These are phyloP conservation scores for Omphaloscelis lunosa DNA, from an alignment of 2,888 invertebrate species.

Conservation along the genomic window DNA sequence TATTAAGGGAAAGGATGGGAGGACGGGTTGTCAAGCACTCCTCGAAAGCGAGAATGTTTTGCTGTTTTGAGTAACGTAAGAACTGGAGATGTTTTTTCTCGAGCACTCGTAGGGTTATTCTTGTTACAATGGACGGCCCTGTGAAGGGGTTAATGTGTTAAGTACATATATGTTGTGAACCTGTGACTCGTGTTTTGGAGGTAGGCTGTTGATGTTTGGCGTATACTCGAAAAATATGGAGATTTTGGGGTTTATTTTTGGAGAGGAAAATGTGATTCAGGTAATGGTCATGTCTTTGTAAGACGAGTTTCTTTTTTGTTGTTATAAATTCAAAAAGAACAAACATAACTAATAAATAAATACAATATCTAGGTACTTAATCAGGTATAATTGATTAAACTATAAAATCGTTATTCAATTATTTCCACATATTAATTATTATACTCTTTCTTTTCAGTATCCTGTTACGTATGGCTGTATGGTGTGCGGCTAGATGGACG, in stretches of 20 bases:
- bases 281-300: not conserved
- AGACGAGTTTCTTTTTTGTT: not conserved
- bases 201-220: conserved; percentile 9
- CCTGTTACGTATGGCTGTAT: too few species aligned
- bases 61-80: conserved; percentile 73
- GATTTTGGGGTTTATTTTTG: not conserved
- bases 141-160: conserved; percentile 21
- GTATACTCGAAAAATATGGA: conserved; percentile 5
- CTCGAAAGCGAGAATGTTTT: conserved; percentile 74
- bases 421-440: too few species aligned
- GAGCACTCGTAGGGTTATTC: conserved; percentile 46
- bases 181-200: conserved; percentile 13
- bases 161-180: not conserved
- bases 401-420: too few species aligned
- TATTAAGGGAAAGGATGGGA: conserved; percentile 69
- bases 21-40: conserved; percentile 70
- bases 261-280: not conserved
- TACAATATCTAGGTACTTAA: too few species aligned
- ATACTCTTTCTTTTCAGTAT: too few species aligned
- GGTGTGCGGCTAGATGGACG: too few species aligned
- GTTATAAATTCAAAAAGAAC: too few species aligned
- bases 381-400: too few species aligned
- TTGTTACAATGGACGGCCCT: conserved; percentile 32
- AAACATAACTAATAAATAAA: too few species aligned
- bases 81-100: conserved; percentile 65